Percentiles rank a stretch among this genome's conserved stretches.
Evolutionary conservation across 2,113 vertebrate species (phyloP).

Genomic region (Pseudopodoces humilis): DNA sequence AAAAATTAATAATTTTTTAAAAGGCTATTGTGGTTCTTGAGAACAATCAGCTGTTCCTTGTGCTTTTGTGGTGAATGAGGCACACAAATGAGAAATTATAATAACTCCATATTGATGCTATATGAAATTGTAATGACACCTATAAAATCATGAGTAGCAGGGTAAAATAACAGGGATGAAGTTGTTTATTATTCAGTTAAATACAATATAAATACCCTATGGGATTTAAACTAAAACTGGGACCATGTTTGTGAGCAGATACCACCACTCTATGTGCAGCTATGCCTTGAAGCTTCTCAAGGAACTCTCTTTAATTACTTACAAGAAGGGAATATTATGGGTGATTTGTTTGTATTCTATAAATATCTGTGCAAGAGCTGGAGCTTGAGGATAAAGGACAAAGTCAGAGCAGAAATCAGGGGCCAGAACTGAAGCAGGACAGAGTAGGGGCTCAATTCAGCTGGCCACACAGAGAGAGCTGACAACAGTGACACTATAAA

Average conservation of each 20-base stretch:
- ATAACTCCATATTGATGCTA: background rate
- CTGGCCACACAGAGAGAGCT: background rate
- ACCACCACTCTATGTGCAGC: accelerated
- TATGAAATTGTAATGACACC: background rate
- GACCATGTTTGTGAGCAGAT: background rate
- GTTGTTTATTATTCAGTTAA: background rate
- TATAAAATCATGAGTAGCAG: background rate
- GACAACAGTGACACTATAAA: background rate
- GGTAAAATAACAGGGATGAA: background rate
- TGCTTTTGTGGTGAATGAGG: background rate
- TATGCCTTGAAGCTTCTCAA: background rate
- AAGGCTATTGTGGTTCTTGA: background rate
- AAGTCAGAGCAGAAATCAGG: background rate
- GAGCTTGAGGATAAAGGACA: background rate
- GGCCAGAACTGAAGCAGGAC: background rate
- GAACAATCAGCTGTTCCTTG: background rate
- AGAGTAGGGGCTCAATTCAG: background rate
- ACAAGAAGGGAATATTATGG: background rate
- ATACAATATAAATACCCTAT: background rate
- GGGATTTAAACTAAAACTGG: background rate
- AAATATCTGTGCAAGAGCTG: background rate
- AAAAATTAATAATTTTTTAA: background rate
- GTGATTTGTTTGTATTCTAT: background rate
- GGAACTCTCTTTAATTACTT: background rate
- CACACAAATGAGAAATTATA: background rate